Percentiles rank a stretch among this genome's conserved stretches.
These are phyloP conservation scores for Drosophila formosana DNA, from an alignment of 2,888 invertebrate species.

Conservation along the genomic window DNA sequence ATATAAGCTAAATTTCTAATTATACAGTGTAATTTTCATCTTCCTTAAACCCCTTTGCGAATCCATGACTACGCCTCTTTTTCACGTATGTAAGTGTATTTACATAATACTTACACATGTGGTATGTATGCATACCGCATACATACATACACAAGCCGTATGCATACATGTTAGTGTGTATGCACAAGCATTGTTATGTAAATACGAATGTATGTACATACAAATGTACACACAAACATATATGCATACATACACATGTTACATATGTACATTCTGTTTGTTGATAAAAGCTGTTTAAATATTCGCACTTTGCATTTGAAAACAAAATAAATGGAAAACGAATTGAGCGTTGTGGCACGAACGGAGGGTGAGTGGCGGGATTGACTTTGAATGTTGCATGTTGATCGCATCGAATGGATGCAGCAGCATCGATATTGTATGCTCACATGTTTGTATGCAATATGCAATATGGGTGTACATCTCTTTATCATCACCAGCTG, in stretches of 20 bases:
- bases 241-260: not conserved
- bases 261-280: slow-evolving; percentile 23
- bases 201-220: slow-evolving; percentile 20
- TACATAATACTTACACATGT: slow-evolving; percentile 33
- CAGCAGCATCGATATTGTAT: not conserved
- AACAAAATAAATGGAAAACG: slow-evolving; percentile 16
- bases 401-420: not conserved
- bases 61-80: slow-evolving; percentile 25
- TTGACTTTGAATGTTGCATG: slow-evolving; percentile 13
- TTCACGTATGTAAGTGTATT: slow-evolving; percentile 23
- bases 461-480: not conserved
- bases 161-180: slow-evolving; percentile 23
- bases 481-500: slow-evolving; percentile 22
- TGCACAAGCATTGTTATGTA: slow-evolving; percentile 30
- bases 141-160: slow-evolving; percentile 15
- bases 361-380: not conserved
- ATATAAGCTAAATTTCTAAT: too few species aligned
- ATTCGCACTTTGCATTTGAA: slow-evolving; percentile 55
- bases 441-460: not conserved
- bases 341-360: not conserved
- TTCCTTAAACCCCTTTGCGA: slow-evolving; percentile 1
- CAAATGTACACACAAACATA: slow-evolving; percentile 23
- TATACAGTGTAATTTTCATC: too few species aligned
- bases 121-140: slow-evolving; percentile 33
- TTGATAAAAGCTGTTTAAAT: slow-evolving; percentile 65